These are phyloP conservation scores for Progne subis DNA, from an alignment of 2,113 vertebrate species.

Conservation along the genomic window DNA sequence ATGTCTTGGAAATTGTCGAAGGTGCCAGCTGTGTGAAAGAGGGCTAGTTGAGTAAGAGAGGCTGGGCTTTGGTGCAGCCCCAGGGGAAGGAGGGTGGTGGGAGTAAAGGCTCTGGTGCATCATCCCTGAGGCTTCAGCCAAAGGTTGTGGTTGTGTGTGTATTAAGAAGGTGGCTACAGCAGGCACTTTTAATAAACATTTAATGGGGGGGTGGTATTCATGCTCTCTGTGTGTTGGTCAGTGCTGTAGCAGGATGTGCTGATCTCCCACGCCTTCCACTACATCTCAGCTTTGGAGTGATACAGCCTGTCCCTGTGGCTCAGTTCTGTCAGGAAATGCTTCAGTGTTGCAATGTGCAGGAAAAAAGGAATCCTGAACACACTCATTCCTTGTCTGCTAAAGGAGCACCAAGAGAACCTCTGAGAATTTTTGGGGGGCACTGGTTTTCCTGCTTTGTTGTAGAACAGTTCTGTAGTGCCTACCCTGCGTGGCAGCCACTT, in stretches of 20 bases:
- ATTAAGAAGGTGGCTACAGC: not conserved
- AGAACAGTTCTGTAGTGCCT: not conserved
- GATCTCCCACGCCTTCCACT: not conserved
- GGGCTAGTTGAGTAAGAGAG: not conserved
- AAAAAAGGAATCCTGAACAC: not conserved
- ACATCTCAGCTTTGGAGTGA: rapidly evolving
- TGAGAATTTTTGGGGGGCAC: not conserved
- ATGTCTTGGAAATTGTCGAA: not conserved
- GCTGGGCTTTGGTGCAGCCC: not conserved
- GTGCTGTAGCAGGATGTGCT: not conserved
- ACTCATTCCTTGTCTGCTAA: not conserved
- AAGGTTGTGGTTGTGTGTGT: not conserved
- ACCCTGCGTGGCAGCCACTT: not conserved
- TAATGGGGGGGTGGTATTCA: not conserved
- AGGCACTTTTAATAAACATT: not conserved
- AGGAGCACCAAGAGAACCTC: not conserved
- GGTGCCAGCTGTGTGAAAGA: constrained; percentile 3
- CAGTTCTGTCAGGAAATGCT: not conserved
- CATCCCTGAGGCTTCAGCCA: rapidly evolving
- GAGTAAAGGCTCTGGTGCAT: not conserved
- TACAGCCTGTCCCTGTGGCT: not conserved
- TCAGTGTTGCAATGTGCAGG: rapidly evolving
- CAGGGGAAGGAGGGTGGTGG: not conserved
- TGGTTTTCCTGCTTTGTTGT: not conserved
- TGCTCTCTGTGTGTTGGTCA: rapidly evolving